A percentile compares a stretch with the other conserved stretches of the same genome.
Conservation (phyloP, 1,140 invertebrate genomes). For the Branchinecta lynchi region DNA sequence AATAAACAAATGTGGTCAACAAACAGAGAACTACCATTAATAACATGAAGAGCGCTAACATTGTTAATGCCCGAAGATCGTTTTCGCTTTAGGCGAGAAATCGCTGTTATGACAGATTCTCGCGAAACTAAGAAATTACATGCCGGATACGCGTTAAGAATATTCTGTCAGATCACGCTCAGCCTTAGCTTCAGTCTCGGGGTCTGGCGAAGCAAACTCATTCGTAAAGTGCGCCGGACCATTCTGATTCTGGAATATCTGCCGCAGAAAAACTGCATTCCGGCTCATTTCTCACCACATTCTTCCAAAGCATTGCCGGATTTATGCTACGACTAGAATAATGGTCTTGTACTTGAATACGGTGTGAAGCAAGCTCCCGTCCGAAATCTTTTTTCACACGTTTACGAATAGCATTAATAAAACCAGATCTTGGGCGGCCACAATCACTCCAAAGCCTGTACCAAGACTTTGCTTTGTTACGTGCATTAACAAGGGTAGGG, state of each 20-base stretch:
- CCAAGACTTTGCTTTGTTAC: background rate
- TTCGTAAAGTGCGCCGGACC: no score
- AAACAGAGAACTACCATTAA: background rate
- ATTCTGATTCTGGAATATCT: no score
- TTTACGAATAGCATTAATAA: background rate
- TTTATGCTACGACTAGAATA: background rate
- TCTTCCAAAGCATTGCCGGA: constrained; percentile 4
- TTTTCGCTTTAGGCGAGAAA: background rate
- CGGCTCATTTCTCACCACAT: background rate
- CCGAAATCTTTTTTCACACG: background rate
- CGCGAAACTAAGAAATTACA: no score
- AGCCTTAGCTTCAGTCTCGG: no score
- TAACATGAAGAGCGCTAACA: background rate
- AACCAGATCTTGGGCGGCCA: background rate
- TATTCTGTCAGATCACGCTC: no score
- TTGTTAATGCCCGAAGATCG: background rate
- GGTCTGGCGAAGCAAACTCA: no score
- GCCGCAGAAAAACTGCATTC: background rate
- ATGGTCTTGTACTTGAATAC: background rate
- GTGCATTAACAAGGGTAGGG: background rate
- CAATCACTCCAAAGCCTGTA: background rate
- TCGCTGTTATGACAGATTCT: no score
- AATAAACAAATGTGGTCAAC: constrained; percentile 8
- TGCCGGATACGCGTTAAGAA: no score
- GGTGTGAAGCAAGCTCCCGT: background rate